Evolutionary conservation across 2,113 vertebrate species (phyloP), one percentile per base, ranked within the genome.

Genomic region (Nothoprocta pentlandii): DNA sequence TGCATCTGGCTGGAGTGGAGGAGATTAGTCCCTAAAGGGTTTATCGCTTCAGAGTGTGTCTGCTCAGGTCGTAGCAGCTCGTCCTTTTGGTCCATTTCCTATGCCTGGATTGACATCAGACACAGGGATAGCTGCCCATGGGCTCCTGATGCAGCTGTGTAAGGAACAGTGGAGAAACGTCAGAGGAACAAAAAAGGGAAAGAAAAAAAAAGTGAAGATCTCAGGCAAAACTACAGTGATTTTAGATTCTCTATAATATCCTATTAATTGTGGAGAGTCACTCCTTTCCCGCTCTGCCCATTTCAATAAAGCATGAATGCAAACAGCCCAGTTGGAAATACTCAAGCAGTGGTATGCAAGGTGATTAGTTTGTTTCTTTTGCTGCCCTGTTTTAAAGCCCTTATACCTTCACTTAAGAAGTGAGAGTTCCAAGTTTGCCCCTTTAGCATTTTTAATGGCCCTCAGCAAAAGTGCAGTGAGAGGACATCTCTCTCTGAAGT

Each of bases 351-450:
- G 89, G 17, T 28, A 44, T 30, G 16, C 66, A 54, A 42, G 94
- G 30, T 23, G 93, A 93, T 94, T 94, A 81, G 82, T 77, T 76
- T 79, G 74, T 76, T 87, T 94, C 63, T 91, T 89, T 90, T 62
- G 36, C 44, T 71, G 28, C n/a, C n/a, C n/a, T n/a, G 15, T 67
- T 90, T 80, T 80, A 58, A 69, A 66, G n/a, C 20, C 34, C 12
- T 7, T 78, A 56, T 32, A 61, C 51, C 42, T 90, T 88, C 51
- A 54, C 20, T 63, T 78, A 90, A 70, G 30, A 67, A 71, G 51
- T 44, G 26, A 87, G 41, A 81, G 11, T 44, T 92, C 68, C 21
- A 41, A 6, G 56, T 88, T 54, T 80, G 41, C 28, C 64, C 23
- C 4, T 88, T 85, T 69, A 61, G 10, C 25, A 32, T 78, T 51